Evolutionary conservation across 2,797 vertebrate species (phyloP).

Genomic region (Liasis olivaceus): DNA sequence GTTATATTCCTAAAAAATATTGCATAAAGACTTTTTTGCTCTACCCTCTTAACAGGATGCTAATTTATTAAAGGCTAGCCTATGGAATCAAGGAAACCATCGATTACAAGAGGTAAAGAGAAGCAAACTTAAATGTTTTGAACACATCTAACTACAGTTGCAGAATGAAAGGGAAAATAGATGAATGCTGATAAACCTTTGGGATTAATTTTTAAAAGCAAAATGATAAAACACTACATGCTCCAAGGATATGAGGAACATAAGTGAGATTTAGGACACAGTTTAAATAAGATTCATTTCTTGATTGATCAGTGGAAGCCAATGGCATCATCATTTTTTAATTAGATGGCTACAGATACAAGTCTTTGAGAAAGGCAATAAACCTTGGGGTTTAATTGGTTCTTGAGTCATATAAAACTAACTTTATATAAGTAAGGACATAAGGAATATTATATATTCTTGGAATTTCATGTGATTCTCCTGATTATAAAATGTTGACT

Average conservation of each 20-base stretch:
- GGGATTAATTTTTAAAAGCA: neutral
- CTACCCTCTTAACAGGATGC: neutral
- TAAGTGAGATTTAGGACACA: constrained; percentile 8
- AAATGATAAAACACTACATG: neutral
- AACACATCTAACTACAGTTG: neutral
- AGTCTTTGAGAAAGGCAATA: constrained; percentile 2
- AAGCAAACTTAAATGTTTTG: constrained; percentile 1
- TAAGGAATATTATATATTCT: neutral
- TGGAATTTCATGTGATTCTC: neutral
- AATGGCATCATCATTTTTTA: constrained; percentile 13
- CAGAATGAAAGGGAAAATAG: neutral
- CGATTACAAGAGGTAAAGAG: neutral
- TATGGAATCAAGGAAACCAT: neutral
- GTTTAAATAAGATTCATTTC: constrained; percentile 20
- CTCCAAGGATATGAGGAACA: neutral
- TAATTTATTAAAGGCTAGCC: neutral
- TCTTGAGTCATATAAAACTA: constrained; percentile 14
- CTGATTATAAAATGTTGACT: neutral
- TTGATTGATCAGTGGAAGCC: constrained; percentile 16
- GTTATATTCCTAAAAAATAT: neutral
- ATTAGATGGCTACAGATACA: constrained; percentile 27
- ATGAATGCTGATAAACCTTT: constrained; percentile 9
- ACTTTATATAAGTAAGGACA: constrained; percentile 9
- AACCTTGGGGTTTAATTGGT: constrained; percentile 15
- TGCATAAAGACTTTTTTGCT: neutral